These are phyloP conservation scores for Sebastes paucispinis DNA, from an alignment of 2,797 vertebrate genomes.

Conservation along the genomic window DNA sequence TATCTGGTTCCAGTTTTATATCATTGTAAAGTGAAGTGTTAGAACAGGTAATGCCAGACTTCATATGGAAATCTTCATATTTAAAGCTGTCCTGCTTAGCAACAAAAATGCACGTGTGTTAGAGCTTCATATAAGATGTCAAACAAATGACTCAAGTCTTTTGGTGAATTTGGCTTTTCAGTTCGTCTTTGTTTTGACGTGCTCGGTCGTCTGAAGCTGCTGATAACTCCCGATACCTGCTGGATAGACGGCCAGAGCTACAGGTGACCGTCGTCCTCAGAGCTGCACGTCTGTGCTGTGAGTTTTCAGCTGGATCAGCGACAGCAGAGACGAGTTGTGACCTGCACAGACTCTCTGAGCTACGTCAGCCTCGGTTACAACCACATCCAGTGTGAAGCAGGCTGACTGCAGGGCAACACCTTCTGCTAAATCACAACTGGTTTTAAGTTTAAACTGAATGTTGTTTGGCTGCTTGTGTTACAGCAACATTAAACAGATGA, in stretches of 20 bases:
- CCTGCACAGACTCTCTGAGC: neutral
- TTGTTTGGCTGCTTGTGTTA: neutral
- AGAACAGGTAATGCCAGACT: neutral
- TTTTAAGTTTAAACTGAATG: no score
- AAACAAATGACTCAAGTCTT: neutral
- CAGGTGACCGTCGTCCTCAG: neutral
- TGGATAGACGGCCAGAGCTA: neutral
- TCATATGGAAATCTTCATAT: neutral
- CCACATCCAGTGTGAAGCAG: no score
- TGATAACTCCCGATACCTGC: neutral
- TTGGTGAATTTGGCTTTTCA: neutral
- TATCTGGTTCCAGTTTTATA: no score
- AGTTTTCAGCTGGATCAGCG: neutral
- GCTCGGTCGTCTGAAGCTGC: neutral
- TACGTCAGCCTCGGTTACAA: neutral
- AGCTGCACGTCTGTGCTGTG: neutral
- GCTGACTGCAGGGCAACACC: no score
- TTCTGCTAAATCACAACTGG: no score
- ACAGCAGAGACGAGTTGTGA: conserved; percentile 4
- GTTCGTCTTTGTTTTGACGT: neutral
- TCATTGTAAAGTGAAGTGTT: neutral
- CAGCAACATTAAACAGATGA: neutral
- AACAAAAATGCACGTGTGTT: neutral
- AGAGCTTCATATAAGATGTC: neutral
- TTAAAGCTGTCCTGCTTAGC: neutral